phyloP scores from a whole-genome alignment of 2,797 vertebrate genomes.

The Pseudochirops cupreus region DNA sequence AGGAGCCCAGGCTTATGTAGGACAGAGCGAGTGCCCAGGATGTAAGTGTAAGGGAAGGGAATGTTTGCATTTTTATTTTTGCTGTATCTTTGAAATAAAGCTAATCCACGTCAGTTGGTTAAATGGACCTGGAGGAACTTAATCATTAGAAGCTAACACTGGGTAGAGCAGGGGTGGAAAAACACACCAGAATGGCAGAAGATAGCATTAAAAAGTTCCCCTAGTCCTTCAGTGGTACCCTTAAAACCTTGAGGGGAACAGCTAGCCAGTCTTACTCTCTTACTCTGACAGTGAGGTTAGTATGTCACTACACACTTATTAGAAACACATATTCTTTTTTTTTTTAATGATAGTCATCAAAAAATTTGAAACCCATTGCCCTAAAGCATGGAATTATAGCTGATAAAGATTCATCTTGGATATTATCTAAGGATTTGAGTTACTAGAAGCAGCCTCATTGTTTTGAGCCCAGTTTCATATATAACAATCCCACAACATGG shows the following conservation, averaged over 20 bases:
- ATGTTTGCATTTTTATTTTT: neutral
- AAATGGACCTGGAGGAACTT: neutral
- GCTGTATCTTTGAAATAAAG: neutral
- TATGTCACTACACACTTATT: neutral
- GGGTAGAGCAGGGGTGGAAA: neutral
- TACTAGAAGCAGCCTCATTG: neutral
- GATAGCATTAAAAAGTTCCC: neutral
- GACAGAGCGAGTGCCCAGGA: neutral
- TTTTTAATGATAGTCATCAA: neutral
- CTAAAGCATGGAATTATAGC: conserved; percentile 19
- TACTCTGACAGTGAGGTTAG: neutral
- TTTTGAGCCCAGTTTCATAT: neutral
- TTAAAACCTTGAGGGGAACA: neutral
- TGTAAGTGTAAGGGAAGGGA: neutral
- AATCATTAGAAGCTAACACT: neutral
- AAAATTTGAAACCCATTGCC: neutral
- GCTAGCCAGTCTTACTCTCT: neutral
- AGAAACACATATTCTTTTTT: neutral
- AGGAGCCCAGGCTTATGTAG: no score
- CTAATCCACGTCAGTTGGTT: neutral
- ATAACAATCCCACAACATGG: neutral
- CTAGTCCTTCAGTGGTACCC: neutral
- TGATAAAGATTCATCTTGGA: neutral
- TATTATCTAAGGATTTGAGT: neutral
- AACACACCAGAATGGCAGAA: neutral